Evolutionary conservation across 2,113 vertebrate species (phyloP), one percentile per base, ranked within the genome.

Genomic region (Ciconia stormi): DNA sequence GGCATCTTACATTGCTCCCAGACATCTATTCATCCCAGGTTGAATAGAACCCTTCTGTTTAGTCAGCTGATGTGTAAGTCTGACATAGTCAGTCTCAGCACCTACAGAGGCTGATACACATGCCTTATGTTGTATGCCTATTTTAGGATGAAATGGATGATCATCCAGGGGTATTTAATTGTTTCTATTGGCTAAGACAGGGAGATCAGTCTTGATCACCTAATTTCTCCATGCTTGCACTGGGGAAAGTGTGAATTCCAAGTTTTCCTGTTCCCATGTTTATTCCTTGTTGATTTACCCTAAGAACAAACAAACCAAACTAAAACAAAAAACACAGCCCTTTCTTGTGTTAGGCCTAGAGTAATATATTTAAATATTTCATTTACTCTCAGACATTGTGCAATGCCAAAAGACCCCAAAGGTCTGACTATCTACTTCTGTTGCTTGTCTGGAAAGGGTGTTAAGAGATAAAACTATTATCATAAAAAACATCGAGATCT

Each of bases 311-410:
- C 2, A 38, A 46, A 46, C 44, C 26, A 84, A 72, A 13, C 4
- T 38, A 9, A 47, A 65, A 18, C 1, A 58, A 63, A 62, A 72
- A 0, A 4, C 9, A 38, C 15, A 44, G 1, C 1, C 15, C 2
- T 73, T 82, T 86, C 23, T 36, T 72, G 11, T 36, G 5, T 27
- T 27, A 77, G 7, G 16, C 6, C 7, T 67, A 29, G 5, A 77
- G 6, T 38, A 59, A 42, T 29, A 55, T 15, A 20, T 74, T 76
- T 66, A 76, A 80, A 58, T 25, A 53, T 16, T 58, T 1, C 4
- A 23, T 82, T 93, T 83, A 21, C 17, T 73, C 17, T 83, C 19
- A 72, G 27, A 69, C 6, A 1, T 32, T 70, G 27, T 15, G 6
- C 32, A 49, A 18, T n/a, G 18, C 3, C 23, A 66, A 83, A 95